Evolutionary conservation across 2,888 invertebrate species (phyloP), one percentile per base, ranked within the genome.

Genomic region (Schizotus pectinicornis): DNA sequence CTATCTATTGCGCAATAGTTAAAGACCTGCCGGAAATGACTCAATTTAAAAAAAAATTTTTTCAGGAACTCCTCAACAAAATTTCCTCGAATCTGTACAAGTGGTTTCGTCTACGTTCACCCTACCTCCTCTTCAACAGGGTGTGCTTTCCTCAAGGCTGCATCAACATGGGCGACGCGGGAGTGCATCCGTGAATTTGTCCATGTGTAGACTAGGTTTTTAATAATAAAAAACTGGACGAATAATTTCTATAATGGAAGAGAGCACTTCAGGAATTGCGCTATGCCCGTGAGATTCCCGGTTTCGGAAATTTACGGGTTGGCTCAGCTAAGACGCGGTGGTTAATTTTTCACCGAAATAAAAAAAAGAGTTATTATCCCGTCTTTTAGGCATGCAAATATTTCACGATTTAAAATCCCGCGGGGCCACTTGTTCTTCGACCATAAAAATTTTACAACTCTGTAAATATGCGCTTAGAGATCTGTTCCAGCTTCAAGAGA

Each of bases 401-500:
- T 49, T 49, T 39, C 38, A 12, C 31, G 32, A 39, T 7, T 39
- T 22, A n/a, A 13, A 32, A 8, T 13, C 49, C 39, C 49, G 39
- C 38, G 38, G 39, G 49, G 22, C 39, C 49, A 49, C 49, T 49
- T 49, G 49, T 38, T 49, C 49, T 49, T 13, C 13, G 8, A 38
- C 49, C 32, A 49, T 49, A 39, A 49, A 49, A 49, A 32, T 39
- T 49, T 49, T 49, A 49, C 13, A 49, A 49, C 49, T 32, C 32
- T 49, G 39, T 39, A 49, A 49, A 49, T 49, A 48, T 22, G 48
- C 36, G 39, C 49, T 22, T 22, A 22, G 22, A 22, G 22, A 22
- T 22, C 22, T 22, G 22, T 22, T 22, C 22, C 22, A 22, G 22
- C 22, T 22, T 22, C 22, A 22, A 22, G 22, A 22, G 22, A 22